phyloP scores from a whole-genome alignment of 2,888 invertebrate genomes.

The Harpagoxenus sublaevis region DNA sequence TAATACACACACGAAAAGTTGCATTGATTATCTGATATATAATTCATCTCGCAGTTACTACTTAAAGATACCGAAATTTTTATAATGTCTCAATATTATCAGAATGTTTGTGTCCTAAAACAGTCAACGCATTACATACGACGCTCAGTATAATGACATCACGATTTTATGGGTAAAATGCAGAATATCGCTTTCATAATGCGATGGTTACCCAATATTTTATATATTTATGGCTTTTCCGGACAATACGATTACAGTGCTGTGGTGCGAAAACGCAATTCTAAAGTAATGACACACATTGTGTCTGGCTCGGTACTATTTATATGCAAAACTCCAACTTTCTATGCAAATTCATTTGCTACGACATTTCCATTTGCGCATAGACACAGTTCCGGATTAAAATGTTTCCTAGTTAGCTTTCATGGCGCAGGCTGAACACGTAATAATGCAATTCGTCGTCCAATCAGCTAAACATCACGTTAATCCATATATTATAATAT shows the following conservation, averaged over 20 bases:
- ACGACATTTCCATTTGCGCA: slow-evolving; percentile 56
- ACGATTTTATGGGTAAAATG: slow-evolving; percentile 16
- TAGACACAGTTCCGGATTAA: slow-evolving; percentile 55
- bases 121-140: neutral
- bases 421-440: slow-evolving; percentile 31
- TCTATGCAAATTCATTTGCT: slow-evolving; percentile 58
- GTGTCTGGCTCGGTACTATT: slow-evolving; percentile 48
- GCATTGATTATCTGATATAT: neutral
- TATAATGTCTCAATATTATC: neutral
- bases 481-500: slow-evolving; percentile 28
- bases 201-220: slow-evolving; percentile 50
- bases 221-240: slow-evolving; percentile 54
- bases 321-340: slow-evolving; percentile 58
- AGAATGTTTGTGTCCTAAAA: slow-evolving; percentile 7
- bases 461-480: slow-evolving; percentile 42
- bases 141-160: slow-evolving; percentile 30
- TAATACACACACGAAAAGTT: neutral
- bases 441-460: slow-evolving; percentile 43
- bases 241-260: slow-evolving; percentile 51
- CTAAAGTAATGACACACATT: slow-evolving; percentile 58
- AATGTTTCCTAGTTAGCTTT: slow-evolving; percentile 56
- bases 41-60: neutral
- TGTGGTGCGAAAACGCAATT: slow-evolving; percentile 49
- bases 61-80: neutral
- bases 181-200: slow-evolving; percentile 48